Base-by-base conservation (phyloP, 2,888 invertebrate genomes). In the Synanthedon formicaeformis region DNA sequence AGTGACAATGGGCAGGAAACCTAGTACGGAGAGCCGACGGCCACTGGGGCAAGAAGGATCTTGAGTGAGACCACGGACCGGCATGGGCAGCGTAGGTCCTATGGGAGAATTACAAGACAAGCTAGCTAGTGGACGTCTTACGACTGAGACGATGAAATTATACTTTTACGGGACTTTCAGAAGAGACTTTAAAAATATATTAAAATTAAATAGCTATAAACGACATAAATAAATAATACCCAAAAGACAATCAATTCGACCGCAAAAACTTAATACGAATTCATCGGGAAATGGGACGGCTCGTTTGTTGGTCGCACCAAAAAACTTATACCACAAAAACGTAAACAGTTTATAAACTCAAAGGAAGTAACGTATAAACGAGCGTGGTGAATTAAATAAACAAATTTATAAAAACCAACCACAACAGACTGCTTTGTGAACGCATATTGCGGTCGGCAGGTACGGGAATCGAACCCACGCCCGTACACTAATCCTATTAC, bases 311-410 rank as follows among this genome's bases (percentile, higher is more conserved):
- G 45, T 45, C 45, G 45, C 45, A 55, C 50, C 57, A 67, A 71
- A 77, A 78, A 65, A 62, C 49, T 73, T 72, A 69, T 65, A 76
- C 78, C 78, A 82, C 81, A 82, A 85, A 83, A 84, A 86, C 64
- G 67, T 80, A 83, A 85, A 82, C 78, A 34, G 82, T 70, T 71
- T 77, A 74, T 79, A 81, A 45, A 76, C 72, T 67, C 66, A 71
- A 67, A 82, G 83, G 84, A 85, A 83, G 83, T 83, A 73, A 75
- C 81, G 71, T 75, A 81, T 83, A 84, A 84, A 82, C 79, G 82
- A 77, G 75, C 81, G 80, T 82, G 81, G 75, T 84, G 81, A 85
- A 85, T 85, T 85, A 85, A 84, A 85, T 84, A 85, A 85, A 86
- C 86, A 84, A 82, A 83, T 82, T 81, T 74, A 84, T 71, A 82